A percentile compares a stretch with the other conserved stretches of the same genome.
These are phyloP conservation scores for Corythornis madagascariensis DNA, from an alignment of 2,113 vertebrate species.

Conservation along the genomic window DNA sequence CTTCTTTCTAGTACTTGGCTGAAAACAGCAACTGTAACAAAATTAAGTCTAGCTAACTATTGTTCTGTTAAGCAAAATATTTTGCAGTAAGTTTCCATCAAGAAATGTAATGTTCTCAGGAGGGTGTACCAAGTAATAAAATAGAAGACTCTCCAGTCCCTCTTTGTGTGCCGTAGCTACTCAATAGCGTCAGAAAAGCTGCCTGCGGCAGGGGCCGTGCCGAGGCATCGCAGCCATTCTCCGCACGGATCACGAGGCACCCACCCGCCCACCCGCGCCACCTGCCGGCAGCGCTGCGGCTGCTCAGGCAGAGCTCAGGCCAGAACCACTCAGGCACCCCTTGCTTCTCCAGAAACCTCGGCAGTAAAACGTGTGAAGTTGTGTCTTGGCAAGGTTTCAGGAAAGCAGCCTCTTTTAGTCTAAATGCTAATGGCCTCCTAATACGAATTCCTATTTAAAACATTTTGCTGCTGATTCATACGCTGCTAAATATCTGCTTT, in stretches of 20 bases:
- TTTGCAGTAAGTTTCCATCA: background rate
- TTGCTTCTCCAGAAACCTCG: background rate
- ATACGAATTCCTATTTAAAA: background rate
- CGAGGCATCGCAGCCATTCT: background rate
- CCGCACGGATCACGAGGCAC: no score
- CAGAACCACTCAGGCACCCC: background rate
- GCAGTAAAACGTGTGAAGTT: background rate
- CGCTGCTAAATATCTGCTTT: background rate
- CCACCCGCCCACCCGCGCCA: background rate
- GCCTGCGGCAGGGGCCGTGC: background rate
- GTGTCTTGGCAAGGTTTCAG: background rate
- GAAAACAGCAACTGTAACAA: background rate
- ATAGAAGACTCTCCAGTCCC: background rate
- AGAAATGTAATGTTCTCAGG: background rate
- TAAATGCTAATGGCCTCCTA: background rate
- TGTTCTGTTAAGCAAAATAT: background rate
- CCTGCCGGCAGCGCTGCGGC: background rate
- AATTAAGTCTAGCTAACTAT: background rate
- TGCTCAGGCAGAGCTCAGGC: background rate
- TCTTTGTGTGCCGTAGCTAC: background rate
- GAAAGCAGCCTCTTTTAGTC: background rate
- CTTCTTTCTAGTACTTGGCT: background rate
- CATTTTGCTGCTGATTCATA: background rate
- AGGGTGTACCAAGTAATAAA: background rate
- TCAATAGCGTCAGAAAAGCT: background rate